phyloP scores from a whole-genome alignment of 2,888 invertebrate species.

The Gasteruption jaculator region DNA sequence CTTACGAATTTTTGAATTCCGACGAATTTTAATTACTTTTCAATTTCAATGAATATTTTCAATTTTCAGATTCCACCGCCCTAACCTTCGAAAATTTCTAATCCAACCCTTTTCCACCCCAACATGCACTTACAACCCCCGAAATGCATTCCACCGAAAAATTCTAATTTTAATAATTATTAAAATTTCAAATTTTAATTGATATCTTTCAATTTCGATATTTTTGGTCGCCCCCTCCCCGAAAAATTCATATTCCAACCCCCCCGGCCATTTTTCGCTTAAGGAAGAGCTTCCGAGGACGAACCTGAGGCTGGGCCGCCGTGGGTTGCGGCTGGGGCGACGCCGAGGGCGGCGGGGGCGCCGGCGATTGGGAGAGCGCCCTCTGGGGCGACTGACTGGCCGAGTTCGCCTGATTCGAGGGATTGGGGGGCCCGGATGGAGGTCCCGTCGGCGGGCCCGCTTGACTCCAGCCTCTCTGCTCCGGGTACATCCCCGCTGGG shows the following conservation, averaged over 20 bases:
- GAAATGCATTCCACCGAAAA: slow-evolving; percentile 1
- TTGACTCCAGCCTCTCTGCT: slow-evolving; percentile 49
- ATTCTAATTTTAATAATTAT: slow-evolving; percentile 1
- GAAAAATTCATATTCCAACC: too few species aligned
- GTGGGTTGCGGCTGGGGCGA: slow-evolving; percentile 47
- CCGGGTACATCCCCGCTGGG: slow-evolving; percentile 44
- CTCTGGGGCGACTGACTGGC: slow-evolving; percentile 49
- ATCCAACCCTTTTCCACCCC: too few species aligned
- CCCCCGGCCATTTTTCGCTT: too few species aligned
- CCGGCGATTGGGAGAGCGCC: slow-evolving; percentile 48
- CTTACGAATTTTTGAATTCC: too few species aligned
- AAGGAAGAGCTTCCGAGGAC: too few species aligned
- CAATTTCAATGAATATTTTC: too few species aligned
- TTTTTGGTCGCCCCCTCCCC: too few species aligned
- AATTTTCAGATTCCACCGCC: too few species aligned
- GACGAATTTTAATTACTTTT: too few species aligned
- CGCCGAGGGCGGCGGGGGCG: slow-evolving; percentile 48
- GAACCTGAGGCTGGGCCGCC: slow-evolving; percentile 43
- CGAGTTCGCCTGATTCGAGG: slow-evolving; percentile 43
- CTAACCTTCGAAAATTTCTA: too few species aligned
- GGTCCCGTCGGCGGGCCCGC: slow-evolving; percentile 45
- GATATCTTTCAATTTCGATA: too few species aligned
- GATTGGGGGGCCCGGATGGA: slow-evolving; percentile 40
- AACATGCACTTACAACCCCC: too few species aligned
- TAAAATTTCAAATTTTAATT: slow-evolving; percentile 3